phyloP scores from a whole-genome alignment of 2,797 vertebrate genomes.

The Serranus cabrilla region DNA sequence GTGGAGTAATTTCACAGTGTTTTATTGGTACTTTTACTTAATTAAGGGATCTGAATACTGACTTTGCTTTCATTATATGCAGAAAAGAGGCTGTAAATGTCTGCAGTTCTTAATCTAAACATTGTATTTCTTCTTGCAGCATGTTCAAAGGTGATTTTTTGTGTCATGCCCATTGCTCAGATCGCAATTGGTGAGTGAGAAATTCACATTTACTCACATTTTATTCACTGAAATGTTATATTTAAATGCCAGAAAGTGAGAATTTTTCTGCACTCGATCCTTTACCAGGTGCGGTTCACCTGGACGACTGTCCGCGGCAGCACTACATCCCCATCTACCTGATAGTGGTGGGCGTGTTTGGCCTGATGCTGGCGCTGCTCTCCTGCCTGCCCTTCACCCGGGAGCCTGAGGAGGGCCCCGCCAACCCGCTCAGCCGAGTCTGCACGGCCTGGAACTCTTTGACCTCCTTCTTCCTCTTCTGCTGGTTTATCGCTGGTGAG shows the following conservation, averaged over 20 bases:
- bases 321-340: constrained; percentile 84
- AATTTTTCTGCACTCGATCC: background rate
- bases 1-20: too few species aligned
- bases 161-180: constrained; percentile 72
- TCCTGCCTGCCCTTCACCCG: constrained; percentile 70
- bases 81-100: background rate
- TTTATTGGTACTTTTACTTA: too few species aligned
- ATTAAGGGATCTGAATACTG: too few species aligned
- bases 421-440: background rate
- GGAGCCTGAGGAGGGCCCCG: background rate
- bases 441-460: constrained; percentile 66
- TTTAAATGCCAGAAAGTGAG: background rate
- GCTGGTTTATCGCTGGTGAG: constrained; percentile 85
- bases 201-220: background rate
- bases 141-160: constrained; percentile 41
- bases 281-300: constrained; percentile 71
- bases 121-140: constrained; percentile 55
- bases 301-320: constrained; percentile 80
- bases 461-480: constrained; percentile 68
- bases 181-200: constrained; percentile 80
- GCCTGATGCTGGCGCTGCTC: constrained; percentile 57
- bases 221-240: background rate
- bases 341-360: constrained; percentile 78
- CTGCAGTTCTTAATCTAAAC: background rate
- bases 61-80: too few species aligned